A percentile compares a stretch with the other conserved stretches of the same genome.
Evolutionary conservation across 92 coral and sea anemone genomes (phyloP).

Genomic region (Epizoanthus rinbou): DNA sequence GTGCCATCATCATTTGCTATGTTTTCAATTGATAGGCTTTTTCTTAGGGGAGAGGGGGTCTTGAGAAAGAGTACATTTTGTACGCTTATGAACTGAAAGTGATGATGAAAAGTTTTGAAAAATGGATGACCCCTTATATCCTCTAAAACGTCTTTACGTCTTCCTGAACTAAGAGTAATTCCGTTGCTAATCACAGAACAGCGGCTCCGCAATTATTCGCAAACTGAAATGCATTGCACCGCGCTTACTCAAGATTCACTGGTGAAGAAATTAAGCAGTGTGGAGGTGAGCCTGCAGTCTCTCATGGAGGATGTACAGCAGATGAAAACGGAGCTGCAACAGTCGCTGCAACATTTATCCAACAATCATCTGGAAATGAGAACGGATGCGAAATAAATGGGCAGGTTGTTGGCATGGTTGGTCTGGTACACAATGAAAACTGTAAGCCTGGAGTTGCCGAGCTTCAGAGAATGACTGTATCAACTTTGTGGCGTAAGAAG

Average conservation of each 20-base stretch:
- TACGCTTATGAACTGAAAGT: too few relatives aligned
- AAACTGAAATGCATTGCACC: background rate
- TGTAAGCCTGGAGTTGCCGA: slow-evolving; percentile 74
- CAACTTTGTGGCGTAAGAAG: slow-evolving; percentile 53
- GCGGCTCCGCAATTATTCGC: slow-evolving; percentile 17
- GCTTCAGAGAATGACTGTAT: slow-evolving; percentile 78
- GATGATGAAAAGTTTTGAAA: too few relatives aligned
- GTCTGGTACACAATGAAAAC: slow-evolving; percentile 50
- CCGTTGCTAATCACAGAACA: slow-evolving; percentile 16
- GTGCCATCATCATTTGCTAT: too few relatives aligned
- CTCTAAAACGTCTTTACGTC: too few relatives aligned
- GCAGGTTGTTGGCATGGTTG: slow-evolving; percentile 81
- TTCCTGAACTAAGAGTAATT: too few relatives aligned
- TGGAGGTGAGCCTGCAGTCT: slow-evolving; percentile 9
- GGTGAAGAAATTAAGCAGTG: slow-evolving; percentile 1
- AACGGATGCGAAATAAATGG: slow-evolving; percentile 57
- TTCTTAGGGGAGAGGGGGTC: too few relatives aligned
- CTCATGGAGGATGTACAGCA: slow-evolving; percentile 12
- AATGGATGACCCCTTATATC: too few relatives aligned
- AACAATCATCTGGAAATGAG: background rate
- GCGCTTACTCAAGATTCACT: background rate
- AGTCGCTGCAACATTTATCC: background rate
- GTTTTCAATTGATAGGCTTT: too few relatives aligned
- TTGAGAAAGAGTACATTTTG: too few relatives aligned
- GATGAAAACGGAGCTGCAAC: slow-evolving; percentile 6